Conservation (phyloP, 1,140 invertebrate species). For the Heliconius nattereri region DNA sequence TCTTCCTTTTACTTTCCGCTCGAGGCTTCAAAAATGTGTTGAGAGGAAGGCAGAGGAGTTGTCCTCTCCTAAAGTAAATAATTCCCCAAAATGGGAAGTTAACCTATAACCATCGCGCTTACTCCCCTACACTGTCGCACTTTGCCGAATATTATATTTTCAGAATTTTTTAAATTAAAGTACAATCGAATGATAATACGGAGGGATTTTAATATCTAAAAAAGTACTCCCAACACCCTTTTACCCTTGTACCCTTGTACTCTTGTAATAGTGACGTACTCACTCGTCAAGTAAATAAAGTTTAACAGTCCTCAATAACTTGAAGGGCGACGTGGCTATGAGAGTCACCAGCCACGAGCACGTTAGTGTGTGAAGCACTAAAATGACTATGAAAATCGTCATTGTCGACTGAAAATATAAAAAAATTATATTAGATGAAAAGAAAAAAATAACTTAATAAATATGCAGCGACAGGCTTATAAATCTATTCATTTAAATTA, state of each 20-base stretch:
- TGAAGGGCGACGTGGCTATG: conserved; percentile 52
- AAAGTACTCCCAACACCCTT: neutral
- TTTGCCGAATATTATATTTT: too few relatives aligned
- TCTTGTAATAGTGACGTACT: conserved; percentile 34
- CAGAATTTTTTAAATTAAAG: too few relatives aligned
- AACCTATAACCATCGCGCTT: too few relatives aligned
- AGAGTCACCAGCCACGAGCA: conserved; percentile 64
- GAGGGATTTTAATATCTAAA: neutral
- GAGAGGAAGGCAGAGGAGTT: too few relatives aligned
- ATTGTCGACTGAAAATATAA: conserved; percentile 55
- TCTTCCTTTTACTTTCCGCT: too few relatives aligned
- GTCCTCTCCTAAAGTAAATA: too few relatives aligned
- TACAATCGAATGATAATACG: neutral
- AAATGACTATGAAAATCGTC: conserved; percentile 55
- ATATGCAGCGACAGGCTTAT: too few relatives aligned
- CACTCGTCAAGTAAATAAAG: conserved; percentile 65
- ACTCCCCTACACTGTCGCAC: too few relatives aligned
- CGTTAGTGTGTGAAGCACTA: conserved; percentile 65
- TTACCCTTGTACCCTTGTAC: neutral
- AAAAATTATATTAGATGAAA: neutral
- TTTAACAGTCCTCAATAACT: conserved; percentile 60
- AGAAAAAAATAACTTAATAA: too few relatives aligned
- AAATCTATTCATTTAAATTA: too few relatives aligned
- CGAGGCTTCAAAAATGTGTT: too few relatives aligned
- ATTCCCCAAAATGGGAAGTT: too few relatives aligned